A percentile compares a stretch with the other conserved stretches of the same genome.
These are phyloP conservation scores for Conus betulinus DNA, from an alignment of 1,140 invertebrate genomes.

Conservation along the genomic window DNA sequence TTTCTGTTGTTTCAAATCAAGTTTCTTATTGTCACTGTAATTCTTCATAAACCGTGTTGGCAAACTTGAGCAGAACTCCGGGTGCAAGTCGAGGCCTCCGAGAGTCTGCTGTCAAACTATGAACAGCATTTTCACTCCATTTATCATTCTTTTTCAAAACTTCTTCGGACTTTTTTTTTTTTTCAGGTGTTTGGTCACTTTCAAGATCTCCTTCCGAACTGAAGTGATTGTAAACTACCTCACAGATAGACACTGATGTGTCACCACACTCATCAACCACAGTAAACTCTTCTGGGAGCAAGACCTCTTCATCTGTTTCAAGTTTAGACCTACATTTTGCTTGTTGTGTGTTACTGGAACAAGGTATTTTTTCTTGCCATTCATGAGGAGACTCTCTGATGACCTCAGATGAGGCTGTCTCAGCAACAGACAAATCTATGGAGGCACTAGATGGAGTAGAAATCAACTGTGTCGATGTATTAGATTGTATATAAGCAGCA, in stretches of 20 bases:
- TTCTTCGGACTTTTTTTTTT: background rate
- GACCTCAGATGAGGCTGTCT: background rate
- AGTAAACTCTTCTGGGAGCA: background rate
- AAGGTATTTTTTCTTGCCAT: background rate
- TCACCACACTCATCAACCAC: slow-evolving; percentile 7
- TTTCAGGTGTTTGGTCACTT: background rate
- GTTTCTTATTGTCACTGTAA: background rate
- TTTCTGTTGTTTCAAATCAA: background rate
- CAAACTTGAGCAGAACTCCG: background rate
- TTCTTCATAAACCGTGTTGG: background rate
- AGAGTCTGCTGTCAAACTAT: background rate
- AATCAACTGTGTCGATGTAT: background rate
- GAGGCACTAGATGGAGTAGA: background rate
- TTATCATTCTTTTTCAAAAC: background rate
- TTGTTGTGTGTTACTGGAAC: background rate
- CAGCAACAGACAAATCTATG: background rate
- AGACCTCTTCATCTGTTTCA: background rate
- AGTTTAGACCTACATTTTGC: background rate
- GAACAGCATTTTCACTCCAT: background rate
- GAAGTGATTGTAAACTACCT: background rate
- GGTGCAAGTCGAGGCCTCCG: background rate
- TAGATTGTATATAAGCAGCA: no score
- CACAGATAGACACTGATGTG: background rate
- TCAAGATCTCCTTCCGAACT: background rate
- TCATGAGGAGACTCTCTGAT: background rate